phyloP scores from a whole-genome alignment of 1,140 invertebrate species.

The Reticulitermes speratus region DNA sequence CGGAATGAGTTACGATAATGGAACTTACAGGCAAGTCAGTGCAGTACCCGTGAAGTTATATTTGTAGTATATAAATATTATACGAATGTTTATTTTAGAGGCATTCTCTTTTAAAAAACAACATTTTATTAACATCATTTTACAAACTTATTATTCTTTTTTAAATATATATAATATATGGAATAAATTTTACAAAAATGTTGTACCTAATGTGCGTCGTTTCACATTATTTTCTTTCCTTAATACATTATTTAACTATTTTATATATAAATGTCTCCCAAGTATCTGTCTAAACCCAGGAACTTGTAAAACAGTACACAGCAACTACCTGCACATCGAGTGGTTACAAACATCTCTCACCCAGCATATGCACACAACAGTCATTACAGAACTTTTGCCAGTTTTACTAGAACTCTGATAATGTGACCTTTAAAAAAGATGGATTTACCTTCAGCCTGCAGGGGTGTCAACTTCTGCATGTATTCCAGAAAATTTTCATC shows the following conservation, averaged over 20 bases:
- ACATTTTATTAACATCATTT: conserved; percentile 35
- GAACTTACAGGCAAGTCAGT: background rate
- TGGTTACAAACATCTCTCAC: conserved; percentile 5
- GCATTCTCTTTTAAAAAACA: conserved; percentile 33
- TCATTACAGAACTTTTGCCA: background rate
- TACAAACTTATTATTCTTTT: conserved; percentile 34
- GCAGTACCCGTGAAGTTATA: conserved; percentile 11
- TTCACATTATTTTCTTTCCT: conserved; percentile 20
- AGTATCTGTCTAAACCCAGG: conserved; percentile 26
- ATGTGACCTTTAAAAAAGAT: background rate
- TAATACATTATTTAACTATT: conserved; percentile 23
- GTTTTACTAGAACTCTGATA: background rate
- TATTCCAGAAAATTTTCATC: no score
- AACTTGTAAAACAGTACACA: conserved; percentile 32
- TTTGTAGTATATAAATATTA: conserved; percentile 27
- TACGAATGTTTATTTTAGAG: conserved; percentile 30
- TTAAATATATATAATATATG: conserved; percentile 35
- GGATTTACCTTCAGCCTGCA: no score
- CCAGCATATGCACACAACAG: background rate
- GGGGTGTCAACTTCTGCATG: no score
- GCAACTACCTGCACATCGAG: conserved; percentile 27
- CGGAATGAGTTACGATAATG: background rate
- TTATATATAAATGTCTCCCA: conserved; percentile 29
- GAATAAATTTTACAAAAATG: conserved; percentile 35
- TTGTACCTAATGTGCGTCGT: conserved; percentile 35